A percentile compares a stretch with the other conserved stretches of the same genome.
Evolutionary conservation across 2,888 invertebrate genomes (phyloP).

Genomic region (Amphimallon solstitiale): DNA sequence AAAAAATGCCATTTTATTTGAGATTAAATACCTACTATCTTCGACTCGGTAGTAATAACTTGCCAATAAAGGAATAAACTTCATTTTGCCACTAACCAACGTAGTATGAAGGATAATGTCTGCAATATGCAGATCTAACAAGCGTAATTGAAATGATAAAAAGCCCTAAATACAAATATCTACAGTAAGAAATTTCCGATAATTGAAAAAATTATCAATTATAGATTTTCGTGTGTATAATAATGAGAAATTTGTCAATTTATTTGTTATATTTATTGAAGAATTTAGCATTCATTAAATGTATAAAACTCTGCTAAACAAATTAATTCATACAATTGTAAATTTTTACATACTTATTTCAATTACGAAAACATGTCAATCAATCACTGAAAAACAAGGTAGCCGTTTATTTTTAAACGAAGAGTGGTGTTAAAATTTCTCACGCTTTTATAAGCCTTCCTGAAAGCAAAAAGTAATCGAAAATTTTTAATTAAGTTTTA

Average conservation of each 20-base stretch:
- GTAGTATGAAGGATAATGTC: too few species aligned
- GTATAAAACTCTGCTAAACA: conserved; percentile 24
- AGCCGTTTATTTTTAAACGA: too few species aligned
- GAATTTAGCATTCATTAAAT: conserved; percentile 24
- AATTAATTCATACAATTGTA: neutral
- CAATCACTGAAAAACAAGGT: neutral
- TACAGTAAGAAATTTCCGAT: neutral
- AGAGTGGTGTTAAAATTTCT: too few species aligned
- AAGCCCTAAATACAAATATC: neutral
- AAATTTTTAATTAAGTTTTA: too few species aligned
- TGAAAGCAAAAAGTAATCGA: too few species aligned
- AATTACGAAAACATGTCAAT: neutral
- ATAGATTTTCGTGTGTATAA: neutral
- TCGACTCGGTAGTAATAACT: too few species aligned
- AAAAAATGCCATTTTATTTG: too few species aligned
- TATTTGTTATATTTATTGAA: conserved; percentile 7
- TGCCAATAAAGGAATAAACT: too few species aligned
- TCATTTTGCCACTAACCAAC: too few species aligned
- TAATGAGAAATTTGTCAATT: conserved; percentile 5
- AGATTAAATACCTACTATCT: too few species aligned
- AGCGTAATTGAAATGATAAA: neutral
- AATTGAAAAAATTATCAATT: conserved; percentile 10
- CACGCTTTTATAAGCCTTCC: too few species aligned
- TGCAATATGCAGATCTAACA: too few species aligned
- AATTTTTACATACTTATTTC: conserved; percentile 4